phyloP scores from a whole-genome alignment of 2,113 vertebrate genomes.

The Pagrus major region DNA sequence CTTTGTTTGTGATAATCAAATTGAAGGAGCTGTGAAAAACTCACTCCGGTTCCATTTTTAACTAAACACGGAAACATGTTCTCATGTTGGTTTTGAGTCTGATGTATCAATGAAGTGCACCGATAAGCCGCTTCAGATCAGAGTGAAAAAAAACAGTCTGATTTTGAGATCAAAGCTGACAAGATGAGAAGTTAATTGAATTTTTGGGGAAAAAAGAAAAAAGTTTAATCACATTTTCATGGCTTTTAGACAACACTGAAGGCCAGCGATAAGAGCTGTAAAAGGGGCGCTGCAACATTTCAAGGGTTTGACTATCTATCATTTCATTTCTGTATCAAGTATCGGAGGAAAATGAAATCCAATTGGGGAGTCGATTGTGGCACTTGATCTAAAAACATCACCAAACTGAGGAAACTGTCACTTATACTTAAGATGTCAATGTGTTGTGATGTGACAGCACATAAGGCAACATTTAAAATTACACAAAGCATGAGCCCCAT shows the following conservation, averaged over 20 bases:
- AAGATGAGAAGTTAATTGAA: constrained; percentile 34
- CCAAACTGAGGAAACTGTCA: not conserved
- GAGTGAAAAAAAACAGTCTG: constrained; percentile 19
- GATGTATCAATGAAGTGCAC: constrained; percentile 18
- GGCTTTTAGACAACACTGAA: constrained; percentile 30
- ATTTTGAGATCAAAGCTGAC: constrained; percentile 36
- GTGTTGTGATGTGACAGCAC: not conserved
- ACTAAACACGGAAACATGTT: constrained; percentile 13
- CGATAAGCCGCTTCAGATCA: constrained; percentile 42
- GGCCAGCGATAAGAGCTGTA: constrained; percentile 11
- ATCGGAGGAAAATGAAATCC: not conserved
- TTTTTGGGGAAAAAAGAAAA: not conserved
- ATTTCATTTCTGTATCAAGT: not conserved
- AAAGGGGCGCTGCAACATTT: not conserved
- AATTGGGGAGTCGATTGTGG: not conserved
- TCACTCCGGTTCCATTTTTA: constrained; percentile 14
- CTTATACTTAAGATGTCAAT: constrained; percentile 4
- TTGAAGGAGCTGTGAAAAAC: not conserved
- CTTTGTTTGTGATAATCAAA: constrained; percentile 24
- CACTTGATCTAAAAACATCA: constrained; percentile 2
- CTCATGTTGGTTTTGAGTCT: not conserved
- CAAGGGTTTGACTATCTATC: not conserved
- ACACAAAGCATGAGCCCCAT: not conserved
- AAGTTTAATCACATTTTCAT: constrained; percentile 30
- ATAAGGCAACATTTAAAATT: constrained; percentile 2